Evolutionary conservation across 2,797 vertebrate species (phyloP), one percentile per base, ranked within the genome.

Genomic region (Anguilla obscura): DNA sequence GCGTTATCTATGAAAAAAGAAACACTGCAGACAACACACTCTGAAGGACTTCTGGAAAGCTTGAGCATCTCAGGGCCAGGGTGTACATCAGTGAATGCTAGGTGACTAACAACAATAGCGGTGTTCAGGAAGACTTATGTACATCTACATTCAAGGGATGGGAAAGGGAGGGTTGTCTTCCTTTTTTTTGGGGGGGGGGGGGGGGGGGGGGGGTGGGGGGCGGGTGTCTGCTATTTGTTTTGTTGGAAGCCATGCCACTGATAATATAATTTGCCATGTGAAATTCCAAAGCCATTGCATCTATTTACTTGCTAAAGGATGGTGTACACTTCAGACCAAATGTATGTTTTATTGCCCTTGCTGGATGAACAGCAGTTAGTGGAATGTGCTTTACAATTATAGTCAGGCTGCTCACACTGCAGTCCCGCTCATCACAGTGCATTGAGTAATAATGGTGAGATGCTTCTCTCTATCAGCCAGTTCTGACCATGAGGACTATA

Each of bases 361-460:
- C 58, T 60, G 3, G 33, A 66, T 60, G 30, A 48, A 12, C 54
- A 69, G 56, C 6, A 36, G 40, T 82, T 82, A 76, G 33, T 21
- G n/a, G 30, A 54, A 50, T 14, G 56, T 82, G 58, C 63, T 80
- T 27, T 60, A 18, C 0, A 45, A 84, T 84, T 52, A 60, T 27
- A 40, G n/a, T 10, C 3, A 48, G 56, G 56, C 58, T 16, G 33
- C 56, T 30, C 56, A 0, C 54, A 21, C 0, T 8, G 48, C n/a
- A 45, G 58, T 27, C 79, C 9, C 74, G 40, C 86, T 87, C 79
- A 82, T 87, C 82, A 84, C 82, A 84, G 79, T 52, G 60, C 60
- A 40, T 45, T 63, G 69, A 74, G 69, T 12, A 3, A 74, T 36
- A 10, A 74, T 36, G 30, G 24, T 10, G 14, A 12, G 6, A 36